Percentiles rank a stretch among this genome's conserved stretches.
phyloP scores from a whole-genome alignment of 92 coral and sea anemone genomes.

The Umimayanthus kanabou region DNA sequence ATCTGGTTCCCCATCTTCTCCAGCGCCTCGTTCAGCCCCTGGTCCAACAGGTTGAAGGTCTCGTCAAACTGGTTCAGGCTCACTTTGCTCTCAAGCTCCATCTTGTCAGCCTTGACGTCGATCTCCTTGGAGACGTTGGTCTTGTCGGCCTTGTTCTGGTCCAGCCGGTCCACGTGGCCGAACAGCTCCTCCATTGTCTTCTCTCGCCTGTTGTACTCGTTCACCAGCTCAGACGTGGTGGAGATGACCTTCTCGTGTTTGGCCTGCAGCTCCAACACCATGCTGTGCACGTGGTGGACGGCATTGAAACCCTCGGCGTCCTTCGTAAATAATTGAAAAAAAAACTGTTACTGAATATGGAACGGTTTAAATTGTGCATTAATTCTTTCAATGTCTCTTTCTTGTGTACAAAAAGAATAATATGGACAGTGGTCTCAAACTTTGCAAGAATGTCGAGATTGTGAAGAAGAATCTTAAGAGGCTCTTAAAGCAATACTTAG shows the following conservation, averaged over 20 bases:
- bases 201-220: slow-evolving; percentile 96
- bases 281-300: slow-evolving; percentile 92
- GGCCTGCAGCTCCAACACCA: slow-evolving; percentile 88
- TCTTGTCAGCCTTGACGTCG: slow-evolving; percentile 88
- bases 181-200: slow-evolving; percentile 76
- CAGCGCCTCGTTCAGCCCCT: slow-evolving; percentile 88
- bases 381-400: too few species aligned
- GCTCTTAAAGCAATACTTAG: too few species aligned
- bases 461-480: too few species aligned
- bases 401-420: too few species aligned
- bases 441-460: too few species aligned
- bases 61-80: slow-evolving; percentile 91
- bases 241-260: slow-evolving; percentile 83
- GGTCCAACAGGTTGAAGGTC: slow-evolving; percentile 87
- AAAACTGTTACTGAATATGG: neutral
- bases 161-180: slow-evolving; percentile 68
- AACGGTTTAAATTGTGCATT: neutral
- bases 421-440: too few species aligned
- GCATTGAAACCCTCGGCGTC: slow-evolving; percentile 98
- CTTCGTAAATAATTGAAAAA: slow-evolving; percentile 38
- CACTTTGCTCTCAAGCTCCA: slow-evolving; percentile 86
- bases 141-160: slow-evolving; percentile 89
- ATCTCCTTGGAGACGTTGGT: slow-evolving; percentile 82
- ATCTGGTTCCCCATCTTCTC: slow-evolving; percentile 96
- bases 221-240: slow-evolving; percentile 83